These are phyloP conservation scores for Characodon lateralis DNA, from an alignment of 2,797 vertebrate genomes.

Conservation along the genomic window DNA sequence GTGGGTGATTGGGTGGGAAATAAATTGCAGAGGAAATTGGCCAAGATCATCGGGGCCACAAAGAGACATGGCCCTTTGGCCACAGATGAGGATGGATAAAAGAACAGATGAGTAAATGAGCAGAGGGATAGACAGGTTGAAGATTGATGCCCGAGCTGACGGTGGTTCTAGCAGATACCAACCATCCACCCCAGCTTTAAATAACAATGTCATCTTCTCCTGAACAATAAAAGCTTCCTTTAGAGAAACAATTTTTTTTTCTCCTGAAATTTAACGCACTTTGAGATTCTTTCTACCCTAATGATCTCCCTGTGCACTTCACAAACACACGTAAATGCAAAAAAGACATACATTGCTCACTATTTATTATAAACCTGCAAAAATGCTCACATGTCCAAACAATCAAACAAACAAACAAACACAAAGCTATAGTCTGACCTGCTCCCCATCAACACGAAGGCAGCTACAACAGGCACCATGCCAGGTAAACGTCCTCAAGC, in stretches of 20 bases:
- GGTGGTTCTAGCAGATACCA: constrained; percentile 53
- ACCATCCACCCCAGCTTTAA: constrained; percentile 13
- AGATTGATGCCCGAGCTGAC: constrained; percentile 73
- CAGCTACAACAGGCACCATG: constrained; percentile 80
- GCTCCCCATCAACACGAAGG: constrained; percentile 77
- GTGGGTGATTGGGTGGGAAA: constrained; percentile 76
- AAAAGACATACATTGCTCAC: constrained; percentile 12
- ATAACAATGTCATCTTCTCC: constrained; percentile 18
- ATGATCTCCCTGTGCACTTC: constrained; percentile 44
- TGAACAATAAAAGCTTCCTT: constrained; percentile 59
- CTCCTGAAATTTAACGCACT: constrained; percentile 22
- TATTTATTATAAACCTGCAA: constrained; percentile 26
- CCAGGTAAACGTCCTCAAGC: constrained; percentile 83
- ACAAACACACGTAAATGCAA: constrained; percentile 4
- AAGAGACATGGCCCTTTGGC: constrained; percentile 73
- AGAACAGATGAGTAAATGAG: constrained; percentile 73
- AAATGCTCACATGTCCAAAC: constrained; percentile 51
- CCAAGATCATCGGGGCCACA: constrained; percentile 80
- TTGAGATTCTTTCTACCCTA: constrained; percentile 44
- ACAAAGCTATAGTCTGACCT: constrained; percentile 73
- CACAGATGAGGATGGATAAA: constrained; percentile 70
- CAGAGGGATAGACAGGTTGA: constrained; percentile 37
- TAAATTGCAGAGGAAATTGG: constrained; percentile 81
- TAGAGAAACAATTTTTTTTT: constrained; percentile 33
- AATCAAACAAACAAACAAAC: constrained; percentile 51